A percentile compares a stretch with the other conserved stretches of the same genome.
Evolutionary conservation across 1,140 invertebrate genomes (phyloP).

Genomic region (Tenebrio molitor): DNA sequence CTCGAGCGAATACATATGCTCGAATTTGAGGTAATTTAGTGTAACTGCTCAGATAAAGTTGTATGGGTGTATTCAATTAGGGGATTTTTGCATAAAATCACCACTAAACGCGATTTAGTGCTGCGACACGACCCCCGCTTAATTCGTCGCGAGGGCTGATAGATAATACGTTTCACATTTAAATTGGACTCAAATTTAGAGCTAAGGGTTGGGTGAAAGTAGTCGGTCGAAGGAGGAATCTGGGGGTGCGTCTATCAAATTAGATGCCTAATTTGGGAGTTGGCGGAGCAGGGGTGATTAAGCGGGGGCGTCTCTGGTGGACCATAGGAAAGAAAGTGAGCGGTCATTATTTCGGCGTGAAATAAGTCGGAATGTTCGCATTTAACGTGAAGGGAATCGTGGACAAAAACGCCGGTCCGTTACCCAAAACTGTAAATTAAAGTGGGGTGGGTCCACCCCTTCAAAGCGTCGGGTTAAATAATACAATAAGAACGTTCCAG

Average conservation of each 20-base stretch:
- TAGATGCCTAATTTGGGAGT: not conserved
- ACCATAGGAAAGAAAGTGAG: not conserved
- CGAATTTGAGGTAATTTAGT: not conserved
- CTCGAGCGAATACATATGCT: conserved; percentile 7
- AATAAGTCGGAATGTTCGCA: conserved; percentile 8
- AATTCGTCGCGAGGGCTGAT: not conserved
- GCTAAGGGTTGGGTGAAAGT: too few relatives aligned
- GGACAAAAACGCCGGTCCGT: conserved; percentile 8
- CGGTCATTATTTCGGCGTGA: not conserved
- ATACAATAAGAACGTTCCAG: conserved; percentile 38
- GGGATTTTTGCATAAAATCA: conserved; percentile 24
- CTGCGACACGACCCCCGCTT: not conserved
- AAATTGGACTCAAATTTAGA: not conserved
- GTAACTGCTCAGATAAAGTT: conserved; percentile 2
- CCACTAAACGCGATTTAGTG: conserved; percentile 8
- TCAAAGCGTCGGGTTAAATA: conserved; percentile 26
- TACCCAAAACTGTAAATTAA: conserved; percentile 33
- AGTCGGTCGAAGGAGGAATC: too few relatives aligned
- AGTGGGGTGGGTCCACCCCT: conserved; percentile 18
- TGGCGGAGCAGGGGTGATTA: too few relatives aligned
- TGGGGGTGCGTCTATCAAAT: too few relatives aligned
- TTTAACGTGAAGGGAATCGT: conserved; percentile 6
- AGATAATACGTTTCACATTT: not conserved
- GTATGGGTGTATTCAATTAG: conserved; percentile 30
- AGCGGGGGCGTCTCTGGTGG: too few relatives aligned